Base-by-base conservation (phyloP, 2,888 invertebrate genomes). In the Eupithecia abbreviata region DNA sequence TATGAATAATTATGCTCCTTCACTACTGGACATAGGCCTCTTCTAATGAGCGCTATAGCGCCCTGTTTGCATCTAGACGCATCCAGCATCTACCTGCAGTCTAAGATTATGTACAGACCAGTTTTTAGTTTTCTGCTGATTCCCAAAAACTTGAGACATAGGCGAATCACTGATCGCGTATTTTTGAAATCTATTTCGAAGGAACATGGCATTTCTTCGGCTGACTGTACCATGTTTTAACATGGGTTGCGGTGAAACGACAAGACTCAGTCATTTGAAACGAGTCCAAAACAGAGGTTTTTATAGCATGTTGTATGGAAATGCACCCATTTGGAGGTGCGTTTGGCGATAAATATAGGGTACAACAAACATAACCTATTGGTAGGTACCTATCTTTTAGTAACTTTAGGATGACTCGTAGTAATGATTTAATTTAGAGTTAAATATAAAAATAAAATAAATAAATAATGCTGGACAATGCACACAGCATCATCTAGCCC, bases 181-280 rank as follows among this genome's bases (percentile, higher is more conserved):
- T 18, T 1, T 58, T n/a, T 58, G n/a, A 7, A 58, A 18, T 58
- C 3, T 0, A 58, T 18, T 58, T 58, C 10, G 30, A 62, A 62
- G 12, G 0, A 62, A 18, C n/a, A 58, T 18, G 18, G 7, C 4
- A 4, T 42, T 68, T 68, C n/a, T 45, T 2, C 45, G n/a, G 42
- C 18, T 68, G 69, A 66, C 67, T 70, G 70, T 72, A 68, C 45
- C n/a, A 30, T 30, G 30, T 30, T n/a, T 3, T 1, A 69, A 72
- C 78, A 69, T 74, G 69, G 58, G 74, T 78, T 72, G 72, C 58
- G 74, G 66, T 70, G 66, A 15, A 78, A 74, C 70, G 72, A 67
- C 76, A 74, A 66, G 66, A 76, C 78, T 69, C 78, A 80, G 79
- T 81, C 79, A 75, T 84, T 83, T 82, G 83, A 84, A 83, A 79